These are phyloP conservation scores for Alosa alosa DNA, from an alignment of 2,113 vertebrate species.

Conservation along the genomic window DNA sequence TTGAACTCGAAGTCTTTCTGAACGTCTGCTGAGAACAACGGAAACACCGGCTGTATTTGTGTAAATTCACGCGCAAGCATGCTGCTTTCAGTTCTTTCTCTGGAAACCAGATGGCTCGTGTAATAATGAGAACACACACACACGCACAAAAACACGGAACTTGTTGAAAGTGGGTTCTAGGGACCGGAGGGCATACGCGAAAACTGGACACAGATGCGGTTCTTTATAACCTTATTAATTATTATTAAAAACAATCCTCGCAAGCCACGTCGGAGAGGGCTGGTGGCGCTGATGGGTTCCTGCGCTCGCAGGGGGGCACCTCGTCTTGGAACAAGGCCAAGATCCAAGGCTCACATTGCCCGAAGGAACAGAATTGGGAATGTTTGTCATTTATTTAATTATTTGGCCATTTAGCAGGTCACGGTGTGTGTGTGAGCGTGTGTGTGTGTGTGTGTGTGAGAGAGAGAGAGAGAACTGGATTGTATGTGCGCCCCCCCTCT, in stretches of 20 bases:
- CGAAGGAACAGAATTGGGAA: neutral
- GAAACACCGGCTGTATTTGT: conserved; percentile 28
- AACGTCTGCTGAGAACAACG: neutral
- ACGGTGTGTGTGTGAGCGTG: conserved; percentile 30
- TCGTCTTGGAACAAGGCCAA: conserved; percentile 2
- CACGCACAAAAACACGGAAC: conserved; percentile 51
- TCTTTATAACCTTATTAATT: conserved; percentile 53
- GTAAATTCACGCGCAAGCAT: conserved; percentile 35
- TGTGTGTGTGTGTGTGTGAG: neutral
- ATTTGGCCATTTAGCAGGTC: conserved; percentile 7
- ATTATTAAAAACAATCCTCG: conserved; percentile 43
- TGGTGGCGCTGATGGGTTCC: conserved; percentile 5
- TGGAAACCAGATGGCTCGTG: conserved; percentile 61
- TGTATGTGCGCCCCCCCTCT: too few species aligned
- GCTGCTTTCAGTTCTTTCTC: conserved; percentile 30
- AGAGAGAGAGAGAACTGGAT: too few species aligned
- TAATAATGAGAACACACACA: conserved; percentile 59
- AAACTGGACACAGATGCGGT: conserved; percentile 62
- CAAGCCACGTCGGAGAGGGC: conserved; percentile 15
- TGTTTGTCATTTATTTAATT: conserved; percentile 17
- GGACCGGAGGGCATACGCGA: neutral
- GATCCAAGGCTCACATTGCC: neutral
- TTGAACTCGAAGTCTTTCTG: neutral
- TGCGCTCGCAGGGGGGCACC: conserved; percentile 5
- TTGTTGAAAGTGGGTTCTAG: conserved; percentile 13